phyloP scores from a whole-genome alignment of 2,888 invertebrate species.

The Epinotia demarniana region DNA sequence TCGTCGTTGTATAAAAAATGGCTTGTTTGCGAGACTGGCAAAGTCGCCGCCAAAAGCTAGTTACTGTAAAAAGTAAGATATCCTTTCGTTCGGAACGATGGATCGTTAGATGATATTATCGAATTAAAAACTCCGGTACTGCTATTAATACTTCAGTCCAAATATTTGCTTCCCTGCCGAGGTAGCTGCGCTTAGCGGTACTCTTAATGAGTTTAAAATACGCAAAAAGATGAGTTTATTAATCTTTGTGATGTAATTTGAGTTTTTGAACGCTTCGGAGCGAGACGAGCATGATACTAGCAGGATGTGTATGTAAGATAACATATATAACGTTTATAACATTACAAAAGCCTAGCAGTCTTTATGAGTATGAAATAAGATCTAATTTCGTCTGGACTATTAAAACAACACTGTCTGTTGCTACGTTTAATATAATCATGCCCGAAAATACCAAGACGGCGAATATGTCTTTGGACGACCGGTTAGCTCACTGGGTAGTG shows the following conservation, averaged over 20 bases:
- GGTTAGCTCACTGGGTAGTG: no score
- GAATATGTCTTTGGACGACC: no score
- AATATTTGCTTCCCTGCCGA: conserved; percentile 19
- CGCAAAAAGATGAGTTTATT: conserved; percentile 28
- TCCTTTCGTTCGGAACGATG: background rate
- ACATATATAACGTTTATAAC: no score
- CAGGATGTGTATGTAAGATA: background rate
- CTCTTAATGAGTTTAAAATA: conserved; percentile 10
- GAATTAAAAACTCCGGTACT: background rate
- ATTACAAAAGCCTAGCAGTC: background rate
- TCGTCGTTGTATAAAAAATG: no score
- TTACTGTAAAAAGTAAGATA: background rate
- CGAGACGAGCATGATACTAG: conserved; percentile 1
- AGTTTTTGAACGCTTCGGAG: conserved; percentile 11
- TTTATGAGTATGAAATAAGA: background rate
- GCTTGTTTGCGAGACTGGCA: background rate
- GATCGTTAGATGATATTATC: conserved; percentile 1
- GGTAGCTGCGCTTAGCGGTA: conserved; percentile 38
- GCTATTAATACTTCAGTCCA: conserved; percentile 6
- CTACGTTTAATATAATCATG: no score
- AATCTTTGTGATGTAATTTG: conserved; percentile 33
- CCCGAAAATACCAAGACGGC: no score
- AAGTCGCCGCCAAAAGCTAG: background rate
- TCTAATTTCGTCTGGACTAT: no score
- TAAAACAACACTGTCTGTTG: no score